Evolutionary conservation across 2,888 invertebrate genomes (phyloP), one percentile per base, ranked within the genome.

Genomic region (Sinopyrophorus schimmeli): DNA sequence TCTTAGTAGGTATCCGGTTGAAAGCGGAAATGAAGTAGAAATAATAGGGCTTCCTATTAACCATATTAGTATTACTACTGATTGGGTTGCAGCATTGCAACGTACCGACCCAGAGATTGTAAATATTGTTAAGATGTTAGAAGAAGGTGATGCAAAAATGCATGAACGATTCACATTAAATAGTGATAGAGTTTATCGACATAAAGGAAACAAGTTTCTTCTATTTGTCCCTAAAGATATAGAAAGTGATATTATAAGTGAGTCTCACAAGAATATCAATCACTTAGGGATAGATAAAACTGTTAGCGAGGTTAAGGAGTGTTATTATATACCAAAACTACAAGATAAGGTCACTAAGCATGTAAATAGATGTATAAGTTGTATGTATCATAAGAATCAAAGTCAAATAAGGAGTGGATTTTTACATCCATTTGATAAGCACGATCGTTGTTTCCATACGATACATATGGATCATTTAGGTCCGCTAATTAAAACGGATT

Each of bases 381-480:
- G 26, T 10, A 5, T 26, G 10, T 26, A 62, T 49, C 60, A 63
- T 1, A 68, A 67, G 38, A 59, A 59, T 0, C 48, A 47, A 6
- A 21, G 43, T 57, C 46, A 66, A 0, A 11, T 31, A 61, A 1
- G 56, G 43, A 4, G 54, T 16, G 65, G 61, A 1, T 47, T 53
- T 17, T 21, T 65, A n/a, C 48, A 59, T 34, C 63, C 68, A 0
- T 72, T 74, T 6, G 63, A 64, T 4, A 72, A 73, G 49, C 57
- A 64, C 5, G 47, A 57, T 1, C 55, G 62, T 1, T 70, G 71
- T 0, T 72, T 74, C 27, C 65, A 72, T 35, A 71, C 68, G 0
- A 14, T 74, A 7, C 70, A 73, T 47, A 31, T 73, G 0, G 72
- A 74, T 52, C 72, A 74, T 47, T 46, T 73, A 4, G 70, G 70